Evolutionary conservation across 2,113 vertebrate genomes (phyloP).

Genomic region (Planiliza haematocheilus): DNA sequence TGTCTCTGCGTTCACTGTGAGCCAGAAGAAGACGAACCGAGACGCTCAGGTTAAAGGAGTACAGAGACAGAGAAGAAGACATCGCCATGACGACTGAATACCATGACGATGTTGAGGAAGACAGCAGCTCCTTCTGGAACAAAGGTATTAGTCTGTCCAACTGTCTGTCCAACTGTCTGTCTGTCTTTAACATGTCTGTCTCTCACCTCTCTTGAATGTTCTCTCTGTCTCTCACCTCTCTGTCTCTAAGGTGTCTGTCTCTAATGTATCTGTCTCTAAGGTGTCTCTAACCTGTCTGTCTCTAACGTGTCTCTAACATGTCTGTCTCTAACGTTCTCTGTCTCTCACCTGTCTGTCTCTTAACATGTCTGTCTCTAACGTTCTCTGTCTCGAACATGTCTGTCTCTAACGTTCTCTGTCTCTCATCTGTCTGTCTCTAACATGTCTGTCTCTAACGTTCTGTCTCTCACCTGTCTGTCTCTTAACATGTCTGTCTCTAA

Average conservation of each 20-base stretch:
- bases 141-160: constrained; percentile 51
- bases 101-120: constrained; percentile 47
- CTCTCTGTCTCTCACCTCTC: too few relatives aligned
- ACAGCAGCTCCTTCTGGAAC: constrained; percentile 64
- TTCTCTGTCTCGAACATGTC: constrained; percentile 4
- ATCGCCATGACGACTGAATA: constrained; percentile 67
- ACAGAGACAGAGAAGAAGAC: neutral
- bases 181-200: neutral
- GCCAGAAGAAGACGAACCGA: neutral
- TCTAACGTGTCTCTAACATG: too few relatives aligned
- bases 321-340: too few relatives aligned
- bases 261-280: too few relatives aligned
- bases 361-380: too few relatives aligned
- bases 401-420: too few relatives aligned
- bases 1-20: neutral
- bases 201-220: neutral
- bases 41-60: neutral
- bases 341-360: too few relatives aligned
- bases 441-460: neutral
- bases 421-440: too few relatives aligned
- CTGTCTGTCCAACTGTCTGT: too few relatives aligned
- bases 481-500: too few relatives aligned
- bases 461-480: too few relatives aligned
- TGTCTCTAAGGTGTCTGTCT: neutral
- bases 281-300: neutral